Evolutionary conservation across 1,140 invertebrate genomes (phyloP), one percentile per base, ranked within the genome.

Genomic region (Campoletis sonorensis): DNA sequence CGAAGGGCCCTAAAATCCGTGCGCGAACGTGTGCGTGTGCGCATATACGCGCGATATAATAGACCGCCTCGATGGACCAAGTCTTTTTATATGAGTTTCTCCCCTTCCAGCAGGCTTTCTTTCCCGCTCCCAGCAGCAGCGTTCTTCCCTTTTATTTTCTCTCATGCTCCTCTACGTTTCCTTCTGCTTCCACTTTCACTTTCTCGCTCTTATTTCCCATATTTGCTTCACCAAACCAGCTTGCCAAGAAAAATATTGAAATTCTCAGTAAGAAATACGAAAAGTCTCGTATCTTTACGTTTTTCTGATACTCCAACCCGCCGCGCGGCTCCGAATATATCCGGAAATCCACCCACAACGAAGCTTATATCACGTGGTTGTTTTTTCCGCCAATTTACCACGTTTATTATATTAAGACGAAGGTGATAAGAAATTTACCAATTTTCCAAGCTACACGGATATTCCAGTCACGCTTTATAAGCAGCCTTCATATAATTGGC

Each of bases 401-500:
- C 30, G 30, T 7, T 33, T 13, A 13, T 45, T 45, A 45, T 45
- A 45, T 45, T 13, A 13, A 13, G 11, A 45, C 8, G 11, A 10
- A 58, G 45, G 23, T n/a, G 49, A 79, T 23, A 16, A 79, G 27
- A 58, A 18, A 26, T 78, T 64, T 8, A 11, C 15, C 27, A 64
- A 18, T 64, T 64, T 78, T 30, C 40, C 40, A 4, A 23, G 37
- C 27, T 13, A 49, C 67, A 21, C 23, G 7, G 45, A 18, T 67
- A 58, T 54, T 68, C 45, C 64, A 45, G 21, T 40, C 33, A 33
- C 40, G 37, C 26, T 67, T 51, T 54, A 71, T 71, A 49, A 71
- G 64, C 80, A 78, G 58, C 68, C 77, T 81, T 79, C 49, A 77
- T 79, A 81, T 79, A 79, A 70, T 77, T 79, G 76, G 67, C 49